Base-by-base conservation (phyloP, 53 echinoderm and acorn worm genomes). In the Crossaster papposus region DNA sequence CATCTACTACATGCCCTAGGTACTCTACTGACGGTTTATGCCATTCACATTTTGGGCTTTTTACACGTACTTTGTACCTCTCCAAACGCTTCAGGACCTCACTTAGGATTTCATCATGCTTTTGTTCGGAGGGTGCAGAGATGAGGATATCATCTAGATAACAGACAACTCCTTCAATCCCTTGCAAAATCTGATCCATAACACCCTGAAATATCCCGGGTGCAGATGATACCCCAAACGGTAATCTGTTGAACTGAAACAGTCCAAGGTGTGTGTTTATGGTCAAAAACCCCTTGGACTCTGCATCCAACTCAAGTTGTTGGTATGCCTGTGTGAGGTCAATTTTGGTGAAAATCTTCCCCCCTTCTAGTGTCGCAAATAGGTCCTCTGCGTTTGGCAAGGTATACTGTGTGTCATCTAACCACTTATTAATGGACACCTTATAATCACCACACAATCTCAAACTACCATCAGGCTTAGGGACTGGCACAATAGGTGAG, bases 131-230 rank as follows among this genome's bases (percentile, higher is more conserved):
- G 1, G 30, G 38, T 10, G 92, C 92, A 2, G 93, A 51, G 11
- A 95, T 79, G 7, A 93, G n/a, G 0, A 93, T 73, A 30, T 92
- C 94, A 44, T 94, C 91, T 4, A 89, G 51, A 50, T 79, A 89
- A 24, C 54, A 78, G 31, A 44, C 89, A 6, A 64, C 68, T 30
- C 62, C 36, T 10, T 72, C 81, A 65, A 92, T 52, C n/a, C 84
- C 93, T 18, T 64, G 75, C 14, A 87, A 36, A 2, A 93, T 51
- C 3, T 72, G 64, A 30, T 87, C 90, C 81, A 93, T 93, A 12
- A 62, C 64, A 3, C 88, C 54, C 65, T 93, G 90, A 29, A 90
- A 93, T 1, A 90, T 90, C 1, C 75, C 78, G 7, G 90, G 93
- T 9, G 88, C 88, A 3, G 89, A 70, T 12, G 82, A n/a, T 13